These are phyloP conservation scores for Lindbergichthys nudifrons DNA, from an alignment of 2,797 vertebrate species.

Conservation along the genomic window DNA sequence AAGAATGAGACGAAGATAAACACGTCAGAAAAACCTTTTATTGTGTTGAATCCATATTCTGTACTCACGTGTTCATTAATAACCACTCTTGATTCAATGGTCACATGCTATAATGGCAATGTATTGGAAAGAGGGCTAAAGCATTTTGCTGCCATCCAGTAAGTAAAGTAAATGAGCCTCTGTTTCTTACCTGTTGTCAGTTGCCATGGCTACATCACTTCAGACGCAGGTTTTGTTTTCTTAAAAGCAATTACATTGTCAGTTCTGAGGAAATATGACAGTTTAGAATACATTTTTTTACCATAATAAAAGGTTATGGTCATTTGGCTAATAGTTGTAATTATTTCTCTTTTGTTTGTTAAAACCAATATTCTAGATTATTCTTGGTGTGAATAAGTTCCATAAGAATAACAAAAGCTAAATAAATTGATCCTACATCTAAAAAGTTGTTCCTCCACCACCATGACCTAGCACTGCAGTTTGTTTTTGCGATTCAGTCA, in stretches of 20 bases:
- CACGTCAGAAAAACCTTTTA: conserved; percentile 88
- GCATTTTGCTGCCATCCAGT: conserved; percentile 4
- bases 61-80: conserved; percentile 57
- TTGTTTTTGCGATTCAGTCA: too few species aligned
- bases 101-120: conserved; percentile 13
- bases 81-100: conserved; percentile 67
- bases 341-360: neutral
- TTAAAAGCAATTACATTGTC: conserved; percentile 13
- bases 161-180: neutral
- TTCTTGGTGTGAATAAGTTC: neutral
- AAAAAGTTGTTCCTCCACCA: neutral
- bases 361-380: neutral
- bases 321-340: neutral
- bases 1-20: conserved; percentile 89
- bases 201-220: conserved; percentile 25
- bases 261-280: neutral
- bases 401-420: neutral
- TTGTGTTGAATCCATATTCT: conserved; percentile 42
- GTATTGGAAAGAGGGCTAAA: conserved; percentile 15
- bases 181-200: conserved; percentile 39
- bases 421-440: neutral
- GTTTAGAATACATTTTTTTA: neutral
- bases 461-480: neutral
- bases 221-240: conserved; percentile 13
- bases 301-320: neutral